A percentile compares a stretch with the other conserved stretches of the same genome.
Conservation (phyloP, 1,140 invertebrate genomes). For the Rhyzopertha dominica region DNA sequence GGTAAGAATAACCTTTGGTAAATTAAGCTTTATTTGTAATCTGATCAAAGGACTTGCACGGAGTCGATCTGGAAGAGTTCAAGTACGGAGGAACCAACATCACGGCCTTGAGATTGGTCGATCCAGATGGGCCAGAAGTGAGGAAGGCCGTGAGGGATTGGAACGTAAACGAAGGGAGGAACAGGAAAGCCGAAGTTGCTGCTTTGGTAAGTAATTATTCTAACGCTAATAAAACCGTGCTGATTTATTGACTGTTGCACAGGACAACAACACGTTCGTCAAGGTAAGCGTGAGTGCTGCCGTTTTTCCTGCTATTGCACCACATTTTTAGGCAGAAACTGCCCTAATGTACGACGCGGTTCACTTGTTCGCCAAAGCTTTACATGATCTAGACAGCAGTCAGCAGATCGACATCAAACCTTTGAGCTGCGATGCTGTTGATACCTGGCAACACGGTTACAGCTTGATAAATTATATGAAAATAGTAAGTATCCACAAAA, state of each 20-base stretch:
- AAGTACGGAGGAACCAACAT: conserved; percentile 92
- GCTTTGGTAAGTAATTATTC: too few species aligned
- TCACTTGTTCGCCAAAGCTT: conserved; percentile 85
- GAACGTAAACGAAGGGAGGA: conserved; percentile 47
- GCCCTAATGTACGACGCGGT: conserved; percentile 95
- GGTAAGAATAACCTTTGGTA: conserved; percentile 50
- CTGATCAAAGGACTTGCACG: conserved; percentile 90
- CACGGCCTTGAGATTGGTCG: conserved; percentile 79
- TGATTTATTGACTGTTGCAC: conserved; percentile 18
- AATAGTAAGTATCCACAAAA: conserved; percentile 64
- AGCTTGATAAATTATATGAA: conserved; percentile 97
- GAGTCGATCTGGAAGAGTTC: conserved; percentile 86
- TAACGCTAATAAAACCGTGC: too few species aligned
- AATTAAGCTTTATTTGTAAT: conserved; percentile 21
- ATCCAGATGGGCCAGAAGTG: conserved; percentile 69
- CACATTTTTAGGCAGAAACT: conserved; percentile 78
- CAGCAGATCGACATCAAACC: conserved; percentile 85
- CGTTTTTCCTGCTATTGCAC: conserved; percentile 7
- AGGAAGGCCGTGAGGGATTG: conserved; percentile 73
- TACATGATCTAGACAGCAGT: conserved; percentile 84
- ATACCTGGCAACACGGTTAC: conserved; percentile 91
- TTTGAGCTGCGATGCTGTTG: conserved; percentile 81
- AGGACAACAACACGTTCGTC: conserved; percentile 66
- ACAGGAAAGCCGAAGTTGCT: conserved; percentile 24
- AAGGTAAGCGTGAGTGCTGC: conserved; percentile 51